phyloP scores from a whole-genome alignment of 2,797 vertebrate genomes.

The Odontamblyopus rebecca region DNA sequence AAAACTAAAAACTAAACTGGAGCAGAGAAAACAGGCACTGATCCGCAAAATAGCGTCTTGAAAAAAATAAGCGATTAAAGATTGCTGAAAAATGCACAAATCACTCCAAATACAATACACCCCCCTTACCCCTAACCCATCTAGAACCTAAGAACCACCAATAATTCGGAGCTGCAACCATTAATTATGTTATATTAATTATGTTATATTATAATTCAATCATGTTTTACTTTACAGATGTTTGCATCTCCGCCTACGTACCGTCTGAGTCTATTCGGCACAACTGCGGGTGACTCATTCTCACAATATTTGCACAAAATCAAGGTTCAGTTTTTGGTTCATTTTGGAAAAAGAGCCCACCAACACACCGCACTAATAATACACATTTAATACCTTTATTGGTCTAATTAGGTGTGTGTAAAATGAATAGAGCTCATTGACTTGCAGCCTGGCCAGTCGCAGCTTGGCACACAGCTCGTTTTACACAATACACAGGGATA shows the following conservation, averaged over 20 bases:
- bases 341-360: conserved; percentile 51
- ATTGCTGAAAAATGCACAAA: too few species aligned
- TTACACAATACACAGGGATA: conserved; percentile 61
- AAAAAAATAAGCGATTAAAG: too few species aligned
- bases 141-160: too few species aligned
- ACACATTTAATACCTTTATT: conserved; percentile 55
- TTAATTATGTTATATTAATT: too few species aligned
- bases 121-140: too few species aligned
- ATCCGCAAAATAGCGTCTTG: too few species aligned
- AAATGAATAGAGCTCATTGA: conserved; percentile 61
- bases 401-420: conserved; percentile 58
- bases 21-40: too few species aligned
- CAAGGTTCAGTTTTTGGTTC: conserved; percentile 30
- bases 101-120: too few species aligned
- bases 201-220: too few species aligned
- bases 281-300: conserved; percentile 20
- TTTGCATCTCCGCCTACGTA: neutral
- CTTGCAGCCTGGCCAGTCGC: conserved; percentile 31
- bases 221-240: neutral
- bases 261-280: neutral
- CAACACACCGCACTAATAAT: conserved; percentile 36
- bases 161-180: too few species aligned
- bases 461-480: conserved; percentile 47
- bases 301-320: conserved; percentile 45
- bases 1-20: too few species aligned